Evolutionary conservation across 2,113 vertebrate species (phyloP), one percentile per base, ranked within the genome.

Genomic region (Hylia prasina): DNA sequence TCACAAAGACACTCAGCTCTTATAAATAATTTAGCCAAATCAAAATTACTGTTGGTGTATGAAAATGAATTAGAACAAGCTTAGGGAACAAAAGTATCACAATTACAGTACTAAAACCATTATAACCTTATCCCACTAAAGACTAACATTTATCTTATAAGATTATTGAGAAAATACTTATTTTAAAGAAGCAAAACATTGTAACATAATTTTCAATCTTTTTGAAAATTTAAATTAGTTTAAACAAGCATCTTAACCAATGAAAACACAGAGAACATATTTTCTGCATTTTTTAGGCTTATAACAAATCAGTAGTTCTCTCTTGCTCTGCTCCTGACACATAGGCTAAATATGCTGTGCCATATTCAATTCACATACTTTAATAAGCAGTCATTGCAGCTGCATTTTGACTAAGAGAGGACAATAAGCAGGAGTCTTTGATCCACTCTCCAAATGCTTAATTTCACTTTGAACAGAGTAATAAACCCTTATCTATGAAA

Each of bases 21-120:
- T 47, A 87, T 68, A 89, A 90, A 92, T 91, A 91, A 94, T 94
- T 89, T 81, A 87, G 14, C 6, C 18, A 64, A 70, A 66, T 81
- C 27, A 68, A 78, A 94, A 91, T 84, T 81, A 68, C 40, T 72
- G 22, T 81, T 71, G 7, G 1, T 44, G 15, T 78, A 47, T 64
- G 56, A 78, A 83, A 87, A 20, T 78, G 56, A 92, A 71, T 87
- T 73, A 44, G 35, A 83, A 91, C 39, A 87, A 84, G 56, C 6
- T 10, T 15, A 64, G 22, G 37, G 47, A 90, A 77, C 18, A 68
- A 69, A 72, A 90, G 42, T 71, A 77, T 44, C 40, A 84, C 33
- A 89, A n/a, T 57, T 77, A 44, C 60, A 93, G 27, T 48, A 53
- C 17, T 73, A 56, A 88, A 89, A 44, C 13, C 11, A 14, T 57